Conservation (phyloP, 2,113 vertebrate species). For the Saccopteryx bilineata region DNA sequence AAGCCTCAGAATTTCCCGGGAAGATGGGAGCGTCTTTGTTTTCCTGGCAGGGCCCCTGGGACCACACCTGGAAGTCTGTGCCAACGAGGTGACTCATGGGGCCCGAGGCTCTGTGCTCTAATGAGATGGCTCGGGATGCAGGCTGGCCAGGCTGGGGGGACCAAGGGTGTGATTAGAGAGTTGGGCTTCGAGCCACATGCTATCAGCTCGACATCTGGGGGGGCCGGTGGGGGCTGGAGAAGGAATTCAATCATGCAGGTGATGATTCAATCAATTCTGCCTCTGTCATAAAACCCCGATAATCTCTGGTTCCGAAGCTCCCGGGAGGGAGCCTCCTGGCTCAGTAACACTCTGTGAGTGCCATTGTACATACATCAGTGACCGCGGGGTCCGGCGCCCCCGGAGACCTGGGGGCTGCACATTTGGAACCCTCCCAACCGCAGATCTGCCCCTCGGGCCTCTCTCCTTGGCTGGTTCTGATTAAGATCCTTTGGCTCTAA, state of each 20-base stretch:
- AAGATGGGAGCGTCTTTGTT: not conserved
- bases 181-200: not conserved
- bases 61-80: not conserved
- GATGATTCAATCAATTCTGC: not conserved
- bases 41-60: not conserved
- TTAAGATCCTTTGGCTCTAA: not conserved
- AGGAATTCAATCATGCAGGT: not conserved
- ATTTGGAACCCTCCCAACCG: not conserved
- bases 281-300: not conserved
- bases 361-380: not conserved
- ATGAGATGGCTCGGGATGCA: not conserved
- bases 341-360: rapidly evolving
- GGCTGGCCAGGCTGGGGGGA: not conserved
- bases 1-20: not conserved
- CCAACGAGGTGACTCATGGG: not conserved
- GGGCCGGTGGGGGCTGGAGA: not conserved
- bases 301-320: not conserved
- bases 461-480: not conserved
- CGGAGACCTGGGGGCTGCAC: rapidly evolving
- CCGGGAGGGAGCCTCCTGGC: not conserved
- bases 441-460: not conserved
- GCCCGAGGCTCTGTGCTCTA: not conserved
- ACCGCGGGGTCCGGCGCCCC: rapidly evolving
- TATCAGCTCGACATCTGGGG: not conserved
- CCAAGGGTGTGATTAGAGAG: rapidly evolving